phyloP scores from a whole-genome alignment of 1,140 invertebrate species.

The Asobara japonica region DNA sequence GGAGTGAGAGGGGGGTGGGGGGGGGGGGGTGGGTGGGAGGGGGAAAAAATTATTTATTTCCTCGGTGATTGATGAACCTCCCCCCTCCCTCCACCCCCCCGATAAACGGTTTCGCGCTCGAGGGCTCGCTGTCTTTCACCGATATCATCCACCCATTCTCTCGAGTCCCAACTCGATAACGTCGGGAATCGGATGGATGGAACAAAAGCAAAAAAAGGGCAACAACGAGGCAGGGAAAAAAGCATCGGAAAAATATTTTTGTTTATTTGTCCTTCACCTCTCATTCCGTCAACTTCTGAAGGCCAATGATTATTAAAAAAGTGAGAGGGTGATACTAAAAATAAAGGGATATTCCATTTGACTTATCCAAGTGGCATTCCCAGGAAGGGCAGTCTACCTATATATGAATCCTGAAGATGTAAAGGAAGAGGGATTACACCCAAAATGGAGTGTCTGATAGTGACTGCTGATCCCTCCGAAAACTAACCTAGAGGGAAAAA shows the following conservation, averaged over 20 bases:
- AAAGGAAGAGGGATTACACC: conserved; percentile 53
- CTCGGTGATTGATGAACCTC: conserved; percentile 54
- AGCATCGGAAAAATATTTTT: conserved; percentile 37
- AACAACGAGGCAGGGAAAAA: conserved; percentile 32
- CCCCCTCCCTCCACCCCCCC: too few relatives aligned
- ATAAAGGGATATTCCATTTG: too few relatives aligned
- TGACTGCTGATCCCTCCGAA: not conserved
- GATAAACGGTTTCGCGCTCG: conserved; percentile 49
- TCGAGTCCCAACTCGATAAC: conserved; percentile 35
- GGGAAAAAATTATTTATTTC: conserved; percentile 57
- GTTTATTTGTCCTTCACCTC: not conserved
- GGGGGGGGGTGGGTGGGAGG: conserved; percentile 25
- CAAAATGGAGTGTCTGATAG: conserved; percentile 17
- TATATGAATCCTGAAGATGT: not conserved
- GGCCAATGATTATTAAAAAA: too few relatives aligned
- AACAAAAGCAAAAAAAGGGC: not conserved
- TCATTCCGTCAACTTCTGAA: not conserved
- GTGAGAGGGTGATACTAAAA: too few relatives aligned
- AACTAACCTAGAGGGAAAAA: not conserved
- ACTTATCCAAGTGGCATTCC: too few relatives aligned
- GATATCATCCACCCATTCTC: conserved; percentile 24
- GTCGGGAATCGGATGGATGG: conserved; percentile 37
- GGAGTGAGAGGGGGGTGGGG: conserved; percentile 27
- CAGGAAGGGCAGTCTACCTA: too few relatives aligned
- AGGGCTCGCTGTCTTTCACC: conserved; percentile 33